Evolutionary conservation across 2,113 vertebrate species (phyloP), one percentile per base, ranked within the genome.

Genomic region (Gymnocephalus cernua): DNA sequence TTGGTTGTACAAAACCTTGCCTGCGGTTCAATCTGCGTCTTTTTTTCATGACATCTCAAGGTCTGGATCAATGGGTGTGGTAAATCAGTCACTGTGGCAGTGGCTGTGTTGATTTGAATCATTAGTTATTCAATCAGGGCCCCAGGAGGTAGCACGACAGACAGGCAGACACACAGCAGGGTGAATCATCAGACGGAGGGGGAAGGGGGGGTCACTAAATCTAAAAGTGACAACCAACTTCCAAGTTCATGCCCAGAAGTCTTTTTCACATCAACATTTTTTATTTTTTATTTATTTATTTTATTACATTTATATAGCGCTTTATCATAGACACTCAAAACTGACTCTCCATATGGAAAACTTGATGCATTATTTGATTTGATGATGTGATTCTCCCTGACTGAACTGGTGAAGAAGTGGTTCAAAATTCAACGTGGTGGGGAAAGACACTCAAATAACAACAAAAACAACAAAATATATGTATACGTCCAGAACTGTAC

Each of bases 111-210:
- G 91, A 93, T 94, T 92, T 94, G 89, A 93, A 93, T 93, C 91
- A 94, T 91, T 89, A 91, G 91, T 91, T 93, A 92, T 93, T 94
- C 90, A 93, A 92, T 89, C 90, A 81, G 74, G 77, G 79, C 86
- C 76, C 62, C 65, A 18, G 82, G 80, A 89, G 78, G 74, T 74
- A 65, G 56, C 77, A 45, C 59, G 71, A 82, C 70, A 70, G 74
- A 66, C 65, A 75, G 61, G 38, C 79, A 79, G 54, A 74, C 66
- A 50, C 10, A 44, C 71, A 91, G 68, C 74, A 76, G 77, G 69
- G 87, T 92, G 90, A 93, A 82, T 92, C 84, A 88, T 86, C 84
- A 64, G 78, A 83, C 32, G 79, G 48, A 44, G 58, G 62, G 75
- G 77, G n/a, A n/a, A n/a, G 58, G 81, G 45, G 47, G 62, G 61